Evolutionary conservation across 2,797 vertebrate genomes (phyloP).

Genomic region (Garrulus glandarius): DNA sequence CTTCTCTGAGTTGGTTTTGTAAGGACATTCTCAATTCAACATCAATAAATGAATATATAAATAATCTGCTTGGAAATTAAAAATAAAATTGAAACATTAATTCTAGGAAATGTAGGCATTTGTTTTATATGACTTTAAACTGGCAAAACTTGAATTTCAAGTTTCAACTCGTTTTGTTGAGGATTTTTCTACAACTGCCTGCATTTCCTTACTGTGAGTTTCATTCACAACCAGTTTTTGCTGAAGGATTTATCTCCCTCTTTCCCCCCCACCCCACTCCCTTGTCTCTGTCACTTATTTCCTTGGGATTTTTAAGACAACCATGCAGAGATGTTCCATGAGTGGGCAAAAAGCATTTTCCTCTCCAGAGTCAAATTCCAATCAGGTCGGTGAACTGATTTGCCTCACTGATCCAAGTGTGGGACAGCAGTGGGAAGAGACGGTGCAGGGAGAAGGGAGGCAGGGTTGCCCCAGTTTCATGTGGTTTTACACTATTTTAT

Average conservation of each 20-base stretch:
- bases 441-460: background rate
- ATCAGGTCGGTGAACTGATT: background rate
- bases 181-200: background rate
- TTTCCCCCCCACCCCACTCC: rapidly evolving
- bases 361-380: background rate
- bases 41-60: background rate
- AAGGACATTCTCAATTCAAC: background rate
- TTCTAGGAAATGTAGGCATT: background rate
- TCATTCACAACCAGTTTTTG: background rate
- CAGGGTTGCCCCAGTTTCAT: rapidly evolving
- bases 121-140: background rate
- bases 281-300: background rate
- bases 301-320: background rate
- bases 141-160: background rate
- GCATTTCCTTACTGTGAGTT: background rate
- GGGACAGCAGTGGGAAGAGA: background rate
- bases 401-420: background rate
- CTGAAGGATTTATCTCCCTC: background rate
- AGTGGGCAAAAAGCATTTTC: background rate
- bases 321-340: rapidly evolving
- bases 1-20: background rate
- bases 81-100: background rate
- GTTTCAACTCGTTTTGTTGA: background rate
- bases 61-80: background rate
- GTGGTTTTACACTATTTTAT: background rate